phyloP scores from a whole-genome alignment of 2,113 vertebrate genomes.

The Cebidichthys violaceus region DNA sequence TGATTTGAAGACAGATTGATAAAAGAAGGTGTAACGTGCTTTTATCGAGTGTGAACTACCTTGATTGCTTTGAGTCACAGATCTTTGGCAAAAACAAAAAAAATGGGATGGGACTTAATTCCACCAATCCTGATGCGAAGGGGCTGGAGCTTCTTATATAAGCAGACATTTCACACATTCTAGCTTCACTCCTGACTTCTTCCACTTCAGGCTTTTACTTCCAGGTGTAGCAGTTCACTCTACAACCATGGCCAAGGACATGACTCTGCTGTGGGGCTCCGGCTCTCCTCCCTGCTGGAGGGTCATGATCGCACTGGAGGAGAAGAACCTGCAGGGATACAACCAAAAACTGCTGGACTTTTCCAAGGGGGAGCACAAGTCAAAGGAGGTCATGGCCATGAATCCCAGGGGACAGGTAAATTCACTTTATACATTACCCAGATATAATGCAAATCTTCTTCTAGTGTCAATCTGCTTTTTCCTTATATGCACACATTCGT shows the following conservation, averaged over 20 bases:
- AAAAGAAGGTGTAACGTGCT: not conserved
- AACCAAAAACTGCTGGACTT: conserved; percentile 76
- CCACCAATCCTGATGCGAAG: conserved; percentile 43
- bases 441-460: not conserved
- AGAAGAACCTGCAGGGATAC: conserved; percentile 82
- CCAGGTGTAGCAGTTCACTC: not conserved
- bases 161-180: fast-evolving
- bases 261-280: conserved; percentile 79
- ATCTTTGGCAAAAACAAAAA: conserved; percentile 26
- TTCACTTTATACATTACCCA: not conserved
- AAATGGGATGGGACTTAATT: conserved; percentile 46
- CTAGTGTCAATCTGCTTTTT: not conserved
- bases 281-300: conserved; percentile 86
- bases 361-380: conserved; percentile 81
- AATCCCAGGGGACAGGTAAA: conserved; percentile 83
- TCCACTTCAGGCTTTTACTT: not conserved
- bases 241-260: conserved; percentile 76
- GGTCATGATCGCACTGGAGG: conserved; percentile 81
- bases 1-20: not conserved
- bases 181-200: not conserved
- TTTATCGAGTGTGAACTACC: not conserved
- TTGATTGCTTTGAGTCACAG: not conserved
- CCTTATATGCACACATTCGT: not conserved
- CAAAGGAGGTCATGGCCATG: conserved; percentile 64
- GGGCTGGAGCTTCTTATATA: conserved; percentile 40